A percentile compares a stretch with the other conserved stretches of the same genome.
phyloP scores from a whole-genome alignment of 2,113 vertebrate genomes.

The Nerophis ophidion region DNA sequence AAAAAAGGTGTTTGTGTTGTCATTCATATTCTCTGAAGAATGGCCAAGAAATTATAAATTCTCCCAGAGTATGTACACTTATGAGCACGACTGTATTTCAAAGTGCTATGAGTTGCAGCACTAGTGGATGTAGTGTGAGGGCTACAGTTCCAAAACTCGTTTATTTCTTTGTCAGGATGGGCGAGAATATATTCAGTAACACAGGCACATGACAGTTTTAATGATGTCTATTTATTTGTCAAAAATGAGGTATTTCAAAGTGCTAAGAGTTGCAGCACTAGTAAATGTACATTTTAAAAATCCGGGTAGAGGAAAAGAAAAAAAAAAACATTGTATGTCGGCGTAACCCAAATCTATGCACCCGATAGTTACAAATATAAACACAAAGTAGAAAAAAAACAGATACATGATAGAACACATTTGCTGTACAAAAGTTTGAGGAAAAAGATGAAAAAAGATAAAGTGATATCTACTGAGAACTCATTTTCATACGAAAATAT shows the following conservation, averaged over 20 bases:
- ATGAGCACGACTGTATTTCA: too few relatives aligned
- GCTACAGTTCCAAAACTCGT: constrained; percentile 54
- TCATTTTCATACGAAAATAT: constrained; percentile 99
- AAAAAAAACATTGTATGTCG: constrained; percentile 86
- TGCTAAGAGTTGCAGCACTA: constrained; percentile 99
- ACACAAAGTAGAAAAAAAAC: constrained; percentile 74
- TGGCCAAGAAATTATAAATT: too few relatives aligned
- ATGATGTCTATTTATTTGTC: constrained; percentile 98
- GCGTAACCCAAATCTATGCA: constrained; percentile 97
- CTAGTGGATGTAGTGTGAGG: constrained; percentile 41
- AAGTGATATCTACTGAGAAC: constrained; percentile 99
- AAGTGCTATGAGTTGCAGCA: too few relatives aligned
- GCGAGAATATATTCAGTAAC: constrained; percentile 39
- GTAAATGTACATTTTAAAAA: constrained; percentile 86
- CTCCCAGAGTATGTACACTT: too few relatives aligned
- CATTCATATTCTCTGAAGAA: too few relatives aligned
- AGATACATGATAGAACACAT: constrained; percentile 94
- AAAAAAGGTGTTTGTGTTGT: too few relatives aligned
- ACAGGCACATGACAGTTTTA: constrained; percentile 32
- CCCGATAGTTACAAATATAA: constrained; percentile 98
- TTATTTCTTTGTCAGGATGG: constrained; percentile 60
- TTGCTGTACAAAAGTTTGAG: constrained; percentile 98
- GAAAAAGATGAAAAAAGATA: constrained; percentile 79
- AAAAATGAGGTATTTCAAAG: constrained; percentile 99
- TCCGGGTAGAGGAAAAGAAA: constrained; percentile 31